Percentiles rank a stretch among this genome's conserved stretches.
Conservation (phyloP, 1,140 invertebrate species). For the Drosophila trapezifrons region DNA sequence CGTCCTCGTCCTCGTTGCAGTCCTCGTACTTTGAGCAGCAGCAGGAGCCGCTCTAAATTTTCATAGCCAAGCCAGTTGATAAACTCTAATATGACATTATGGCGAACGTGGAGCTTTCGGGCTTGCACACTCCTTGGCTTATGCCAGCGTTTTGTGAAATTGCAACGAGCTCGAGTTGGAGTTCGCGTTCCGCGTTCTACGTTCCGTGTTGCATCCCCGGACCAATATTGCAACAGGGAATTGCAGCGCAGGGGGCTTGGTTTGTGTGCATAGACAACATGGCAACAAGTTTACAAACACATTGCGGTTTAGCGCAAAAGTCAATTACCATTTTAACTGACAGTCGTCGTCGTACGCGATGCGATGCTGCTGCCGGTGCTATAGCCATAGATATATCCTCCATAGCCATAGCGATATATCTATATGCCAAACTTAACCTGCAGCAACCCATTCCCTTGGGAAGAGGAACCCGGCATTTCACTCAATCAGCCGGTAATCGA, state of each 20-base stretch:
- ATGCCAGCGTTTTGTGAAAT: slow-evolving; percentile 77
- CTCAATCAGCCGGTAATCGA: slow-evolving; percentile 79
- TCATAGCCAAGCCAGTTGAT: slow-evolving; percentile 75
- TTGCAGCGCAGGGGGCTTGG: neutral
- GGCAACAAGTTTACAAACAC: slow-evolving; percentile 81
- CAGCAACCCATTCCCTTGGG: slow-evolving; percentile 30
- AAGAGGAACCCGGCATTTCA: slow-evolving; percentile 36
- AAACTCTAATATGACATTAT: slow-evolving; percentile 82
- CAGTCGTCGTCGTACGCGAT: slow-evolving; percentile 45
- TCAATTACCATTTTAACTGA: slow-evolving; percentile 80
- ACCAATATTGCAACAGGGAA: slow-evolving; percentile 59
- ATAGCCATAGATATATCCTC: slow-evolving; percentile 32
- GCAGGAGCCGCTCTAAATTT: slow-evolving; percentile 65
- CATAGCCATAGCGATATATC: slow-evolving; percentile 32
- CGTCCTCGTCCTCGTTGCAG: neutral
- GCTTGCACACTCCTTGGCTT: slow-evolving; percentile 62
- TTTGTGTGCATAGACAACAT: slow-evolving; percentile 53
- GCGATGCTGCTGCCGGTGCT: slow-evolving; percentile 15
- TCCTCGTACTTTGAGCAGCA: slow-evolving; percentile 6
- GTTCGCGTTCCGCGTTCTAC: slow-evolving; percentile 22
- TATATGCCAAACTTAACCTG: slow-evolving; percentile 46
- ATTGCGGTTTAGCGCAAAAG: slow-evolving; percentile 78
- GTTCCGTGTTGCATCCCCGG: slow-evolving; percentile 51
- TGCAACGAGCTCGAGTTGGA: slow-evolving; percentile 56
- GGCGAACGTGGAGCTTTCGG: slow-evolving; percentile 19